Evolutionary conservation across 2,113 vertebrate genomes (phyloP), one percentile per base, ranked within the genome.

Genomic region (Festucalex cinctus): DNA sequence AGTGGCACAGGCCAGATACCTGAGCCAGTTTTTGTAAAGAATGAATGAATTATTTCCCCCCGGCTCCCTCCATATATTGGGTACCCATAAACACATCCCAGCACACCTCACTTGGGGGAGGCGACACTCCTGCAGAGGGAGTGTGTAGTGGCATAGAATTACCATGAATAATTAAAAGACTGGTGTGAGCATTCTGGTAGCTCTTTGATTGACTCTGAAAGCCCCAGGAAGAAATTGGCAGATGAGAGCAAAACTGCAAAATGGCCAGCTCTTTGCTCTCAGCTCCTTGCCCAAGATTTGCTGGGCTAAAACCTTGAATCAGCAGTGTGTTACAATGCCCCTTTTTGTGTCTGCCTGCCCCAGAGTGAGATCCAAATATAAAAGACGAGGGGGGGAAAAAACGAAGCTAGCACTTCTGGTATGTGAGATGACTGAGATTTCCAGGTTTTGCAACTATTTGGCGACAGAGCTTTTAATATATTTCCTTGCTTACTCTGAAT

Each of bases 141-240:
- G 73, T 83, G 83, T 82, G 80, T 85, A 66, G 28, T 75, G 77
- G 81, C 86, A 69, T 82, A 82, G 74, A 68, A 77, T 80, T 67
- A 86, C 68, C 66, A 90, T 93, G 88, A 93, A 91, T 91, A 92
- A 92, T 92, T 88, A 88, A 92, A 81, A 82, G 80, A 79, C 83
- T 82, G 83, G 88, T 88, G 88, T 88, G 88, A 89, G 86, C 85
- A 88, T 90, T 92, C 89, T 91, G 79, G 71, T 89, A 74, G 81
- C 84, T 86, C 84, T 90, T 85, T 91, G 82, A 89, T 86, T 90
- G 86, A 89, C 81, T 91, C 87, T 90, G 82, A 91, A 92, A 89
- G 87, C 73, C 78, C 76, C 77, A 74, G 85, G 81, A 87, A 87
- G 78, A 85, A 84, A 87, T 86, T 85, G 88, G 85, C 87, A 89